Evolutionary conservation across 2,797 vertebrate genomes (phyloP), one percentile per base, ranked within the genome.

Genomic region (Melanotaenia trifasciata): DNA sequence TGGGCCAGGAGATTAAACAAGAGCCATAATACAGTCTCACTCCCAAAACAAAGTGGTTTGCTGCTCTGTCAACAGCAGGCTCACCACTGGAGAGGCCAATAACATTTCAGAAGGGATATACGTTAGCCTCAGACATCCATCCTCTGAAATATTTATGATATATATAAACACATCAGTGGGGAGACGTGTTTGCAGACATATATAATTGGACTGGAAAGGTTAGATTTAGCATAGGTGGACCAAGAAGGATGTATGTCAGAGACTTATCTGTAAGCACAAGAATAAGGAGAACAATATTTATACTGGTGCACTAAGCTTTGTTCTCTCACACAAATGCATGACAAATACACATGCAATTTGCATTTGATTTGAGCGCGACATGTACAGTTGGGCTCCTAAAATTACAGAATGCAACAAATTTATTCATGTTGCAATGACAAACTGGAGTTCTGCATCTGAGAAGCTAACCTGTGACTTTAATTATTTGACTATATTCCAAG

Each of bases 141-240:
- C 79, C 47, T 69, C 66, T 90, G 54, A 80, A 89, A 90, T 86
- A 93, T 90, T 82, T 84, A 92, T 90, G 84, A 75, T 68, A 7
- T 65, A 58, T 43, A 74, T 72, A 57, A 60, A 60, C 38, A 28
- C 36, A 51, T 28, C 47, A 26, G 56, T 16, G 1, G 40, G 36
- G 59, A 70, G 62, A 57, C 9, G 7, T 35, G 72, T 78, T 84
- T 78, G 74, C 58, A 56, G 83, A 80, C 72, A 88, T 83, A 83
- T 86, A 90, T 90, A 90, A 93, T 86, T 86, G 86, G 80, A 86
- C 56, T 78, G 74, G 76, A 93, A 93, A 93, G 89, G 90, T 90
- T 90, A 89, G 67, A 69, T 82, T 84, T 85, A 88, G 79, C 88
- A 88, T 84, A 87, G 79, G 30, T 71, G 79, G 79, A 82, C 59